A percentile compares a stretch with the other conserved stretches of the same genome.
Conservation (phyloP, 2,113 vertebrate species). For the Todiramphus chloris region DNA sequence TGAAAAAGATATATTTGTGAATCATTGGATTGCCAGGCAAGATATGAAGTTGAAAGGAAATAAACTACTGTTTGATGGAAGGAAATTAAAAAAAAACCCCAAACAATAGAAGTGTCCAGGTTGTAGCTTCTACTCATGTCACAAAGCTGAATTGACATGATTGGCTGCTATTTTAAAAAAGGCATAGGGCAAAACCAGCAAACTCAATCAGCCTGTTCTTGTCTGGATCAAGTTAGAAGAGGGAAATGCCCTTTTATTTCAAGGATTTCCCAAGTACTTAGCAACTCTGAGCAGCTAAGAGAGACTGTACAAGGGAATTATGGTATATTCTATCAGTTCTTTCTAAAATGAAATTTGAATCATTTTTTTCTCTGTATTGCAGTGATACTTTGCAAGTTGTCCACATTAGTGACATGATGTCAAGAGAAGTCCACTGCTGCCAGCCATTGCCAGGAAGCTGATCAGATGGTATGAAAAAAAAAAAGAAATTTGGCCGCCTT, state of each 20-base stretch:
- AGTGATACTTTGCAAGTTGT: neutral
- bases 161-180: neutral
- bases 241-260: neutral
- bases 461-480: neutral
- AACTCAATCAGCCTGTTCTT: neutral
- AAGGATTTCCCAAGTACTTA: neutral
- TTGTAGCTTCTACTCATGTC: neutral
- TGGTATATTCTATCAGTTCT: neutral
- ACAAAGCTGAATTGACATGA: neutral
- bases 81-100: slow-evolving; percentile 10
- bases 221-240: neutral
- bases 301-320: neutral
- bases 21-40: neutral
- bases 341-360: neutral
- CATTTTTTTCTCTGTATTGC: neutral
- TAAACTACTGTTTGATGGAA: neutral
- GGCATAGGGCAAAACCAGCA: neutral
- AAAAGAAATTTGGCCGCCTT: neutral
- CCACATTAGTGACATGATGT: neutral
- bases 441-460: neutral
- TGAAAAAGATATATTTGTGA: neutral
- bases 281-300: neutral
- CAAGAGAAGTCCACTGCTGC: neutral
- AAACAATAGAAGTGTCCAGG: neutral
- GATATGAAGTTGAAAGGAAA: neutral